These are phyloP conservation scores for Cyphomyrmex costatus DNA, from an alignment of 1,140 invertebrate genomes.

Conservation along the genomic window DNA sequence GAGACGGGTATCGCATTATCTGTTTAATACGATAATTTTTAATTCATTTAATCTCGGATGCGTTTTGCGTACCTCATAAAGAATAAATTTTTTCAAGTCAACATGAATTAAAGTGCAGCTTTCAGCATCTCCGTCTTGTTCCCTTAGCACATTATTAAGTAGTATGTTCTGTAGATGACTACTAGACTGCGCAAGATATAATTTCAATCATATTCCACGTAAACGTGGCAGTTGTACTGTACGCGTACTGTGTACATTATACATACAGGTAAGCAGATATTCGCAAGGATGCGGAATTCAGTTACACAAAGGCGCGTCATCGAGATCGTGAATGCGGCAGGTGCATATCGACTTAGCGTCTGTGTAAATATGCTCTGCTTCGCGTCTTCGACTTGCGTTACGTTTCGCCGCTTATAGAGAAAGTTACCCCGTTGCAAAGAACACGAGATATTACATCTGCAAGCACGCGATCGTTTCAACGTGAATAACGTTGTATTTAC, in stretches of 20 bases:
- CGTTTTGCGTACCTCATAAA: slow-evolving; percentile 20
- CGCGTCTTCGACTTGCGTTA: slow-evolving; percentile 39
- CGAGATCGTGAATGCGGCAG: slow-evolving; percentile 62
- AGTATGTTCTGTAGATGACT: background rate
- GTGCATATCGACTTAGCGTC: slow-evolving; percentile 73
- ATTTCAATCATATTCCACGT: slow-evolving; percentile 12
- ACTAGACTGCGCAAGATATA: background rate
- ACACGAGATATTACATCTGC: slow-evolving; percentile 21
- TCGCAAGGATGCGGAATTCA: slow-evolving; percentile 49
- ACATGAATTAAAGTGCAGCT: background rate
- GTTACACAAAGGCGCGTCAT: slow-evolving; percentile 67
- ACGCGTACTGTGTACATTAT: background rate
- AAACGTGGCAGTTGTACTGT: slow-evolving; percentile 5
- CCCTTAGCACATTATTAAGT: background rate
- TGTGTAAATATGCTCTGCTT: slow-evolving; percentile 69
- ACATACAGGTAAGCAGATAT: slow-evolving; percentile 28
- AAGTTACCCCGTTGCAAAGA: slow-evolving; percentile 22
- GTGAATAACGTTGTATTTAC: background rate
- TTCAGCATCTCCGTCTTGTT: background rate
- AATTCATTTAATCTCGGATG: slow-evolving; percentile 50
- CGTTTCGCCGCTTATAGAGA: slow-evolving; percentile 29
- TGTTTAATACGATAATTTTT: slow-evolving; percentile 45
- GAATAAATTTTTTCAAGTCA: slow-evolving; percentile 11
- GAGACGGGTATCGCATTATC: background rate
- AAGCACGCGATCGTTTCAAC: slow-evolving; percentile 14